These are phyloP conservation scores for Rutpela maculata DNA, from an alignment of 2,888 invertebrate species.

Conservation along the genomic window DNA sequence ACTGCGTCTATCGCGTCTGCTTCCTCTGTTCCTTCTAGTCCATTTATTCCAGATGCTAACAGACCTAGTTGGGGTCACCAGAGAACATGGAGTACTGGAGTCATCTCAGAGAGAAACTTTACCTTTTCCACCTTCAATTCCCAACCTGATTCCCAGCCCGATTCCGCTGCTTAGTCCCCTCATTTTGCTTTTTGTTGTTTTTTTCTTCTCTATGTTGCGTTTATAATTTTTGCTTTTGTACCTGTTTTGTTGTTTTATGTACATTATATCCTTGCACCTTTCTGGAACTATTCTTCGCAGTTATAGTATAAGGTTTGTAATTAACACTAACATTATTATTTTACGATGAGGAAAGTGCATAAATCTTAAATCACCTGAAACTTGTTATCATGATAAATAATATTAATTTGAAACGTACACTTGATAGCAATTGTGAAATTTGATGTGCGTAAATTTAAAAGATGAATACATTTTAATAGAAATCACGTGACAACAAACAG, in stretches of 20 bases:
- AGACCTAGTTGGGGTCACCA: constrained; percentile 69
- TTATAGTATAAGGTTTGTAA: constrained; percentile 44
- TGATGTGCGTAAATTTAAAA: too few relatives aligned
- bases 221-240: constrained; percentile 24
- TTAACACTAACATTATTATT: constrained; percentile 32
- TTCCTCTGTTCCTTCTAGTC: constrained; percentile 69
- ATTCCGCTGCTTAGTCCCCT: constrained; percentile 64
- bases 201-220: constrained; percentile 13
- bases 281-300: constrained; percentile 33
- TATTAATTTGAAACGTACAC: too few relatives aligned
- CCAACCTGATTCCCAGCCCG: constrained; percentile 60
- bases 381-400: too few relatives aligned
- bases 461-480: too few relatives aligned
- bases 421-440: too few relatives aligned
- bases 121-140: constrained; percentile 53
- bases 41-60: constrained; percentile 61
- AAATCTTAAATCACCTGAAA: too few relatives aligned
- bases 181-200: constrained; percentile 24
- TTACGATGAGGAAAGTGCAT: neutral
- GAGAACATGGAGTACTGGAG: constrained; percentile 71
- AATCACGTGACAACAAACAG: too few relatives aligned
- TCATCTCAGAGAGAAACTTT: constrained; percentile 55
- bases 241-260: constrained; percentile 34
- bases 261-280: constrained; percentile 25
- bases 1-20: constrained; percentile 41